Evolutionary conservation across 2,797 vertebrate species (phyloP).

Genomic region (Pangasius sanitwongsei): DNA sequence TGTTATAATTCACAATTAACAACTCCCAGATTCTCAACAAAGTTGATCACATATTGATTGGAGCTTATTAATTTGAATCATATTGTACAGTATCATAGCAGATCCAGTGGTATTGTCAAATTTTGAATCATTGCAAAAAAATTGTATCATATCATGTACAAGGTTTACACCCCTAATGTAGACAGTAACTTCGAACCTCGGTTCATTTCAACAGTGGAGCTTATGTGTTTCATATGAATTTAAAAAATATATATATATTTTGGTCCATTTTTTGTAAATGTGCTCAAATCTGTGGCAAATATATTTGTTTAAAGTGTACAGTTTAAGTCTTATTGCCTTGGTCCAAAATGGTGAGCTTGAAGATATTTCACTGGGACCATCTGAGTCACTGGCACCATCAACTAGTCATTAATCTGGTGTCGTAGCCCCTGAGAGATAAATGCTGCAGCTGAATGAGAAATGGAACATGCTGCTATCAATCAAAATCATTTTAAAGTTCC

Average conservation of each 20-base stretch:
- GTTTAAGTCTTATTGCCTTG: not conserved
- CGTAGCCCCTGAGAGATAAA: not conserved
- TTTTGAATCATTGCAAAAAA: not conserved
- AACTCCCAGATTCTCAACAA: not conserved
- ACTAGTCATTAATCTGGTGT: slow-evolving; percentile 9
- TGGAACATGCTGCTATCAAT: not conserved
- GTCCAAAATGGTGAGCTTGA: not conserved
- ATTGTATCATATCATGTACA: not conserved
- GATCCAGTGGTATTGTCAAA: not conserved
- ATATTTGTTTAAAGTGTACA: not conserved
- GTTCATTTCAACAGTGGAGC: not conserved
- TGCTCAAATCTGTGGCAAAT: not conserved
- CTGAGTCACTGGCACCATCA: not conserved
- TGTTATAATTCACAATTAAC: not conserved
- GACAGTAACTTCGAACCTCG: not conserved
- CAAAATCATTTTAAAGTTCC: not conserved
- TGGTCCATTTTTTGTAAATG: not conserved
- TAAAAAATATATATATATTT: not conserved
- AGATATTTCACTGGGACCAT: slow-evolving; percentile 5
- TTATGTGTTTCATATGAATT: not conserved
- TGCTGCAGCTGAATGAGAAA: not conserved
- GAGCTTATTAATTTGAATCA: not conserved
- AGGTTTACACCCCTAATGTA: not conserved
- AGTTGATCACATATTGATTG: no score
- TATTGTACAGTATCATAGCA: not conserved